Percentiles rank a stretch among this genome's conserved stretches.
These are phyloP conservation scores for Anthophora plumipes DNA, from an alignment of 2,888 invertebrate genomes.

Conservation along the genomic window DNA sequence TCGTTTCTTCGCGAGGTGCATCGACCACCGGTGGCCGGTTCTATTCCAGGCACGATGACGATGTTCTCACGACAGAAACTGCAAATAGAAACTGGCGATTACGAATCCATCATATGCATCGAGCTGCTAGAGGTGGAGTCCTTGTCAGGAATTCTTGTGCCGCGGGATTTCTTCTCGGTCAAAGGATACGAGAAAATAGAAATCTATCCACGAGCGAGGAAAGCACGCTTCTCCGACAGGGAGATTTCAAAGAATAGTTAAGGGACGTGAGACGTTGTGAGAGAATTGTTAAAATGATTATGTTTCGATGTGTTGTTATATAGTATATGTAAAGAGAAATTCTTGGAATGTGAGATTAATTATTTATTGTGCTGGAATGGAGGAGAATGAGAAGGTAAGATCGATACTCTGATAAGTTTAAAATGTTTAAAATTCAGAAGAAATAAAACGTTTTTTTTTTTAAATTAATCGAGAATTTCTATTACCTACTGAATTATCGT, in stretches of 20 bases:
- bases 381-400: too few relatives aligned
- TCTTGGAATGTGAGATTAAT: too few relatives aligned
- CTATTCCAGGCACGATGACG: conserved; percentile 72
- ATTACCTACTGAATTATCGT: too few relatives aligned
- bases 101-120: conserved; percentile 55
- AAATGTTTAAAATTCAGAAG: too few relatives aligned
- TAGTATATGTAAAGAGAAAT: too few relatives aligned
- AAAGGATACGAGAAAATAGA: conserved; percentile 18
- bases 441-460: too few relatives aligned
- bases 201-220: neutral
- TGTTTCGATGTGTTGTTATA: too few relatives aligned
- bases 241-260: neutral
- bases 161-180: conserved; percentile 31
- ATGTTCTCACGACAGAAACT: conserved; percentile 57
- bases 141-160: conserved; percentile 69
- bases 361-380: too few relatives aligned
- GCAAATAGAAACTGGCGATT: conserved; percentile 61
- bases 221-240: neutral
- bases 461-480: too few relatives aligned
- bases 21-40: conserved; percentile 65
- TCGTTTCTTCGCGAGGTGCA: conserved; percentile 65
- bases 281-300: too few relatives aligned
- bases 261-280: neutral
- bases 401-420: too few relatives aligned
- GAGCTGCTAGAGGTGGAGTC: conserved; percentile 55